Percentiles rank a stretch among this genome's conserved stretches.
phyloP scores from a whole-genome alignment of 2,888 invertebrate species.

The Parapristionchus giblindavisi region DNA sequence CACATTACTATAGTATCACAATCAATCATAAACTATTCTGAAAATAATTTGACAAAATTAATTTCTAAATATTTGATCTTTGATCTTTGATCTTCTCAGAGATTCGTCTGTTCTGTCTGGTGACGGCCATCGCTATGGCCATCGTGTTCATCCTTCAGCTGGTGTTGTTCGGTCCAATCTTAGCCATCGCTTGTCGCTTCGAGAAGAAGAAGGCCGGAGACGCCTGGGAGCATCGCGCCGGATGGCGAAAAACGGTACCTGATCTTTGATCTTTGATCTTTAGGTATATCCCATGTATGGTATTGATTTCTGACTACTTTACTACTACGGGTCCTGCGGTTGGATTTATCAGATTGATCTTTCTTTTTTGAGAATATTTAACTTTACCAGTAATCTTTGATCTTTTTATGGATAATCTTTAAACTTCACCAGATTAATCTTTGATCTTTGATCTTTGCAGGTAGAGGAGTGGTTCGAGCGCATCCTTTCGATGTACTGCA shows the following conservation, averaged over 20 bases:
- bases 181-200: constrained; percentile 60
- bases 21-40: not conserved
- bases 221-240: constrained; percentile 17
- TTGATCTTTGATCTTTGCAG: constrained; percentile 33
- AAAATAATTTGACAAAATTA: too few species aligned
- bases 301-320: too few species aligned
- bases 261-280: not conserved
- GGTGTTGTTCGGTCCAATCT: constrained; percentile 64
- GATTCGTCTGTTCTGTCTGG: constrained; percentile 68
- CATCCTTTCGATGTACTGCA: constrained; percentile 54
- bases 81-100: constrained; percentile 46
- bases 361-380: too few species aligned
- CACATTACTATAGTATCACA: not conserved
- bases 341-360: too few species aligned
- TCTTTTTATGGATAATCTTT: not conserved
- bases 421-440: not conserved
- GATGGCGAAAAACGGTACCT: constrained; percentile 38
- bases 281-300: too few species aligned
- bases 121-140: constrained; percentile 65
- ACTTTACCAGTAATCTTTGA: too few species aligned
- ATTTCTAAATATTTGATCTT: constrained; percentile 3
- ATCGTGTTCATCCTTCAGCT: constrained; percentile 61
- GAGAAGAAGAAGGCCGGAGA: constrained; percentile 43
- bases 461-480: constrained; percentile 51
- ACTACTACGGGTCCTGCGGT: too few species aligned